Evolutionary conservation across 2,797 vertebrate genomes (phyloP).

Genomic region (Premnoplex brunnescens): DNA sequence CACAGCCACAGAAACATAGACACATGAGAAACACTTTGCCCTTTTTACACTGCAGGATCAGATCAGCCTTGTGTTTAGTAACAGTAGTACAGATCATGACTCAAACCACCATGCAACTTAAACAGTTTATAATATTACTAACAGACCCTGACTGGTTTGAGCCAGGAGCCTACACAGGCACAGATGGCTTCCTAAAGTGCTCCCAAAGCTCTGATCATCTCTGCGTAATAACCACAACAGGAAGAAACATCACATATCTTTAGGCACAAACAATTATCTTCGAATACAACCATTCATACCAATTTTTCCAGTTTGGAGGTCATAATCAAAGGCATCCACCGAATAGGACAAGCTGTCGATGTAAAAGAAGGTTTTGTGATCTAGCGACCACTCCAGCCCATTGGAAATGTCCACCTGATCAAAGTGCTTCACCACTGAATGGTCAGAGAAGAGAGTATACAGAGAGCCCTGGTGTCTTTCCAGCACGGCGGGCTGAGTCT

Average conservation of each 20-base stretch:
- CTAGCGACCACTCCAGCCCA: constrained; percentile 92
- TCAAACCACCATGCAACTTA: background rate
- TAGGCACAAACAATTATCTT: background rate
- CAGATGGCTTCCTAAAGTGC: background rate
- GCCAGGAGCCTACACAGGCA: fast-evolving
- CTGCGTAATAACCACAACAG: background rate
- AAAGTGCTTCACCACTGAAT: constrained; percentile 84
- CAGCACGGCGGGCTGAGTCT: constrained; percentile 77
- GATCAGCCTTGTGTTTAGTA: background rate
- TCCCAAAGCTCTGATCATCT: background rate
- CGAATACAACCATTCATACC: constrained; percentile 72
- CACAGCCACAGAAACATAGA: background rate
- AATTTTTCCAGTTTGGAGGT: constrained; percentile 81
- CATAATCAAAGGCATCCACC: constrained; percentile 91
- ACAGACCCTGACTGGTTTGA: background rate
- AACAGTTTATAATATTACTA: background rate
- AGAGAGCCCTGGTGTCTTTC: constrained; percentile 84
- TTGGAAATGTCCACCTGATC: constrained; percentile 92
- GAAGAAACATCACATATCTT: background rate
- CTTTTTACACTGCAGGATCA: background rate
- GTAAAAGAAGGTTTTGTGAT: constrained; percentile 89
- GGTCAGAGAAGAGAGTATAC: constrained; percentile 82
- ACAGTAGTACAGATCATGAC: background rate
- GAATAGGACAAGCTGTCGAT: constrained; percentile 88
- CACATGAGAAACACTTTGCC: background rate